These are phyloP conservation scores for Empis stercorea DNA, from an alignment of 2,888 invertebrate genomes.

Conservation along the genomic window DNA sequence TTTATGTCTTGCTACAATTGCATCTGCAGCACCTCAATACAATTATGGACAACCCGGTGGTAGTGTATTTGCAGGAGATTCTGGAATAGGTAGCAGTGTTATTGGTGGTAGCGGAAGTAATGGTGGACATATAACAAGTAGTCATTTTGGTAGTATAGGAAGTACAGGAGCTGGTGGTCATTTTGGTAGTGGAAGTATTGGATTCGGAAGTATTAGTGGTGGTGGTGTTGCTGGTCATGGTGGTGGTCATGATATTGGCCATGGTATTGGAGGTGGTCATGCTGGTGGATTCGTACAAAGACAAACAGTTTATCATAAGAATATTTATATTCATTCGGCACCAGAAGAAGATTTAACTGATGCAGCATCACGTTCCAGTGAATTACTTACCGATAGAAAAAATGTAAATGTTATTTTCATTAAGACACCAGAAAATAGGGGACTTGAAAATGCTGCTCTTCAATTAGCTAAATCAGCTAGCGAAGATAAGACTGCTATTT, in stretches of 20 bases:
- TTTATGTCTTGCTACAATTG: background rate
- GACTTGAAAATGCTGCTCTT: slow-evolving; percentile 13
- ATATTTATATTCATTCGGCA: slow-evolving; percentile 28
- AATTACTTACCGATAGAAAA: slow-evolving; percentile 14
- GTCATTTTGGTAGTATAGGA: too few relatives aligned
- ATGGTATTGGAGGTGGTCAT: background rate
- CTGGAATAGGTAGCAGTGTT: background rate
- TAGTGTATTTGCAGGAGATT: background rate
- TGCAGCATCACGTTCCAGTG: slow-evolving; percentile 1
- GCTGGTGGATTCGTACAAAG: background rate
- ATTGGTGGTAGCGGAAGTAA: background rate
- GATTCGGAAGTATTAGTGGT: background rate
- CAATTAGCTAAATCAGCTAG: slow-evolving; percentile 25
- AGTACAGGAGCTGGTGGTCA: too few relatives aligned
- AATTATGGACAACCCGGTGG: background rate
- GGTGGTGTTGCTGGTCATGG: background rate
- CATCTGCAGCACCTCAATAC: background rate
- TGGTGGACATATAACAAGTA: too few relatives aligned
- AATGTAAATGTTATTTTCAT: slow-evolving; percentile 24
- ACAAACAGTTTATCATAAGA: slow-evolving; percentile 23
- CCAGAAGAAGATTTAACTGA: slow-evolving; percentile 27
- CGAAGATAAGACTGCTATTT: slow-evolving; percentile 25
- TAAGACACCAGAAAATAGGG: slow-evolving; percentile 22
- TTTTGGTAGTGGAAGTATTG: background rate
- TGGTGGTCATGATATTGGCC: background rate